A percentile compares a stretch with the other conserved stretches of the same genome.
Evolutionary conservation across 92 coral and sea anemone genomes (phyloP).

Genomic region (Heteractis magnifica): DNA sequence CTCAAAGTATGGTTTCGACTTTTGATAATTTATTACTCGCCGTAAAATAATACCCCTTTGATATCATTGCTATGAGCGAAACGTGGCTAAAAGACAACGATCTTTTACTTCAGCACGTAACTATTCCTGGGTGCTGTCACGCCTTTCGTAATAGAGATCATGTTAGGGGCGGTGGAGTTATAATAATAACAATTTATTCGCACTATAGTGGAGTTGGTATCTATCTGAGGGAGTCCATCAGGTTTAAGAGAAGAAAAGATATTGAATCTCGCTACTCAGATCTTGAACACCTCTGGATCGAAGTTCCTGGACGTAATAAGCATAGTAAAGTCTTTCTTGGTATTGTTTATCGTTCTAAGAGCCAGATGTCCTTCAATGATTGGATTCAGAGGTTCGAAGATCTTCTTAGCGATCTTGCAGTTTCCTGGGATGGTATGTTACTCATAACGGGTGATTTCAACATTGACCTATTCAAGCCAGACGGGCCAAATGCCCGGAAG

Average conservation of each 20-base stretch:
- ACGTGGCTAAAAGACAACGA: conserved; percentile 30
- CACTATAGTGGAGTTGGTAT: not conserved
- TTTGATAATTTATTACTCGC: conserved; percentile 20
- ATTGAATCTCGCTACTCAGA: not conserved
- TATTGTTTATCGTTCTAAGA: conserved; percentile 32
- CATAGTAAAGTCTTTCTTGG: conserved; percentile 41
- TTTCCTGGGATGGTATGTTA: too few relatives aligned
- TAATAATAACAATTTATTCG: too few relatives aligned
- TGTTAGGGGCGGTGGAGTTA: conserved; percentile 11
- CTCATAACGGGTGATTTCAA: too few relatives aligned
- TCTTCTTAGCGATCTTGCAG: too few relatives aligned
- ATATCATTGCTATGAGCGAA: conserved; percentile 22
- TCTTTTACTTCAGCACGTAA: conserved; percentile 23
- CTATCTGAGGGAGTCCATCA: not conserved
- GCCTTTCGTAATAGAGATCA: not conserved
- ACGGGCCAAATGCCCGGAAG: too few relatives aligned
- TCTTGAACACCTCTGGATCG: conserved; percentile 37
- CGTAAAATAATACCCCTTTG: conserved; percentile 9
- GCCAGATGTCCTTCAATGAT: too few relatives aligned
- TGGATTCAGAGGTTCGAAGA: too few relatives aligned
- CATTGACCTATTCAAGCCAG: too few relatives aligned
- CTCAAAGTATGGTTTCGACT: conserved; percentile 31
- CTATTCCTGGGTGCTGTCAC: conserved; percentile 32
- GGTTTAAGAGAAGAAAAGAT: not conserved
- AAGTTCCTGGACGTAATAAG: conserved; percentile 37